Evolutionary conservation across 2,888 invertebrate genomes (phyloP).

Genomic region (Yponomeuta sedellus): DNA sequence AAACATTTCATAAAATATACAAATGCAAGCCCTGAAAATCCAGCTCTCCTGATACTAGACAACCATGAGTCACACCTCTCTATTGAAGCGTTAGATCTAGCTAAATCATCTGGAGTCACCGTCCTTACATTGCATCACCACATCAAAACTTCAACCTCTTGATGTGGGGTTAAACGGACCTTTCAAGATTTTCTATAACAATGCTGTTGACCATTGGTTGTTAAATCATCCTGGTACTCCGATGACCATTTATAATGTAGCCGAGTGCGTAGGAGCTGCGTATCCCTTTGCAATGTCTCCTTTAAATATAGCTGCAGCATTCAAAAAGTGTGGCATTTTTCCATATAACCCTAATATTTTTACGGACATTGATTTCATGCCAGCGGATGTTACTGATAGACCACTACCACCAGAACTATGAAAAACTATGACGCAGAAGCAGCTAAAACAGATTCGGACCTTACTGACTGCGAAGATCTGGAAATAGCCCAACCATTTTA

Average conservation of each 20-base stretch:
- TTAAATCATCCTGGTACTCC: too few species aligned
- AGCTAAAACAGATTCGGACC: neutral
- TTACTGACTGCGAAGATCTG: neutral
- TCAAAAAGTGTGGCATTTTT: conserved; percentile 26
- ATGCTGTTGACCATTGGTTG: too few species aligned
- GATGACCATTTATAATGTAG: too few species aligned
- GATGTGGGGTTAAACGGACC: conserved; percentile 45
- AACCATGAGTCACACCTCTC: too few species aligned
- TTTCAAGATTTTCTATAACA: conserved; percentile 37
- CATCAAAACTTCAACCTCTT: conserved; percentile 49
- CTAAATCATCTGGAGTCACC: too few species aligned
- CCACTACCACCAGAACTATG: neutral
- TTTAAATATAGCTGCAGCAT: conserved; percentile 24
- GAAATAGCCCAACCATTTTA: too few species aligned
- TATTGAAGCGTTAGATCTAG: too few species aligned
- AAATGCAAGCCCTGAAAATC: conserved; percentile 21
- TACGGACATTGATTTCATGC: conserved; percentile 25
- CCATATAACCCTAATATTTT: conserved; percentile 26
- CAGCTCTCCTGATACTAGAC: too few species aligned
- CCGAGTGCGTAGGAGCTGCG: conserved; percentile 26
- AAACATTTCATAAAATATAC: conserved; percentile 35
- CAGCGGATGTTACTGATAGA: conserved; percentile 21
- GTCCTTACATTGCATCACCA: conserved; percentile 47
- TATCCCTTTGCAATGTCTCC: conserved; percentile 37
- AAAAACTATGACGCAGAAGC: conserved; percentile 6